Evolutionary conservation across 1,140 invertebrate species (phyloP), one percentile per base, ranked within the genome.

Genomic region (Phenacoccus solenopsis): DNA sequence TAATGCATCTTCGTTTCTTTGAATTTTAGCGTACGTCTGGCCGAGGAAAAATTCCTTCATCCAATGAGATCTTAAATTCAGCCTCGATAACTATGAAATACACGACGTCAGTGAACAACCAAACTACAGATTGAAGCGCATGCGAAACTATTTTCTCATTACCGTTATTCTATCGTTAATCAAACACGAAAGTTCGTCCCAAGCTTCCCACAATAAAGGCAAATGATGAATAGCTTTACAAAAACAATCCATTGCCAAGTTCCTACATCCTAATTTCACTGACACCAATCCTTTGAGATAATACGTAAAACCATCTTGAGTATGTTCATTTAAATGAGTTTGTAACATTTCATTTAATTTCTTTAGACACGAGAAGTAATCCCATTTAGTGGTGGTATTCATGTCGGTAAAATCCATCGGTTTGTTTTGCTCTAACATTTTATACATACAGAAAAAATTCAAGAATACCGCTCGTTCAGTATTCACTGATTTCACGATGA

Each of bases 21-120:
- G 91, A 64, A 96, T 80, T 77, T 98, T 94, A 59, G 96, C 83
- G 80, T 93, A 95, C 38, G 91, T 89, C 77, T 96, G 91, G 4
- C 89, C 94, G 71, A 90, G 80, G 78, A 98, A 98, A 75, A 98
- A 93, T 70, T 93, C 85, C 78, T 92, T 91, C 81, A 98, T 94
- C 95, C 96, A 98, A 80, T 96, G 93, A 76, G 88, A 85, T 1
- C 94, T 93, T 27, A 97, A 77, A 74, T 72, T 69, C 16, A 72
- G 56, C 20, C 69, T 73, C 16, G 70, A 28, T 9, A 73, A 59
- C 68, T 72, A 4, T 12, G 64, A 20, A 32, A 71, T 12, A 59
- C 16, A 59, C 21, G 20, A n/a, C n/a, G n/a, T n/a, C 30, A 32
- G 5, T 32, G 5, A 13, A 32, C 13, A 32, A 32, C 30, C 30